A percentile compares a stretch with the other conserved stretches of the same genome.
These are phyloP conservation scores for Drosophila dives DNA, from an alignment of 2,888 invertebrate species.

Conservation along the genomic window DNA sequence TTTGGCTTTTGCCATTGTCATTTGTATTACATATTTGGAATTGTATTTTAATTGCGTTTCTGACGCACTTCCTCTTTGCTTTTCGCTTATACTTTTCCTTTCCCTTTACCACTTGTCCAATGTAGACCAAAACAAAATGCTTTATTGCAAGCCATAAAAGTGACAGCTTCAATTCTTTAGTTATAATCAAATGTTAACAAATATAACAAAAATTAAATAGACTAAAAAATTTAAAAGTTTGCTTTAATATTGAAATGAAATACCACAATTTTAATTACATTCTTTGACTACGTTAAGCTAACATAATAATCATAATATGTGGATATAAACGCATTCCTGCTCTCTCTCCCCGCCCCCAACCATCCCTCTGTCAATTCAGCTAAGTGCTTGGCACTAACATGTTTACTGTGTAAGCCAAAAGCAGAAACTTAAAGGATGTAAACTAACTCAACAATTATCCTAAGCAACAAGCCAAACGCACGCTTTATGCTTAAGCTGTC, in stretches of 20 bases:
- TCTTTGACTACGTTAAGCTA: not conserved
- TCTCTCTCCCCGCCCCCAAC: too few relatives aligned
- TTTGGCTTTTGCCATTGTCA: conserved; percentile 13
- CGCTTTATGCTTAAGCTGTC: conserved; percentile 48
- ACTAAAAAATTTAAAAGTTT: not conserved
- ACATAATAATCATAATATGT: not conserved
- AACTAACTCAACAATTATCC: conserved; percentile 54
- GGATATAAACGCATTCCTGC: not conserved
- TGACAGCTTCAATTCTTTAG: not conserved
- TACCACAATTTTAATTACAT: not conserved
- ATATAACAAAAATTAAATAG: not conserved
- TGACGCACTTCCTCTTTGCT: conserved; percentile 25
- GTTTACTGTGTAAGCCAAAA: conserved; percentile 22
- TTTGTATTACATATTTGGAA: conserved; percentile 42
- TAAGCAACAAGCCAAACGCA: conserved; percentile 44
- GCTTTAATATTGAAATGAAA: not conserved
- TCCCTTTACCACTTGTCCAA: not conserved
- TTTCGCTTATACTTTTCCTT: not conserved
- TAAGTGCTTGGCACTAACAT: conserved; percentile 33
- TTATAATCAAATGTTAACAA: not conserved
- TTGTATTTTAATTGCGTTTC: conserved; percentile 58
- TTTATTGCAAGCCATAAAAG: conserved; percentile 1
- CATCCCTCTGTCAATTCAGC: not conserved
- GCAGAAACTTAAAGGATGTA: conserved; percentile 12
- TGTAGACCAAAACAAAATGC: not conserved